Evolutionary conservation across 1,140 invertebrate genomes (phyloP).

Genomic region (Neodiprion lecontei): DNA sequence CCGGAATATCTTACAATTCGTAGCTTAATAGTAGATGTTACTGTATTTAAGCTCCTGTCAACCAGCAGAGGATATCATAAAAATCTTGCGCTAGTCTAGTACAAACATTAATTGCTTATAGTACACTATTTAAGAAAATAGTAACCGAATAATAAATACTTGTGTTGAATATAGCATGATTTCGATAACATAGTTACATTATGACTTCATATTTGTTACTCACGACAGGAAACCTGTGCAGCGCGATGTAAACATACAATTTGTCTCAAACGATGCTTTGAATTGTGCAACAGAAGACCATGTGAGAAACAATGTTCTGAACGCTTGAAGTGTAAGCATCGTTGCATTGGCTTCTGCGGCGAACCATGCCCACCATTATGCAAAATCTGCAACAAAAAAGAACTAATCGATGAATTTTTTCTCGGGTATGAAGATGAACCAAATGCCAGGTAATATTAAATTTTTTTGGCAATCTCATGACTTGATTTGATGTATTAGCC

Average conservation of each 20-base stretch:
- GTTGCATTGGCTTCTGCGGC: constrained; percentile 74
- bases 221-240: constrained; percentile 51
- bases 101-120: too few species aligned
- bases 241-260: constrained; percentile 62
- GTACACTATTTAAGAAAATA: too few species aligned
- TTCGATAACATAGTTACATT: too few species aligned
- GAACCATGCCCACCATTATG: constrained; percentile 68
- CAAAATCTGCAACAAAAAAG: constrained; percentile 54
- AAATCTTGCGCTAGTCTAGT: too few species aligned
- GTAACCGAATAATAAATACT: too few species aligned
- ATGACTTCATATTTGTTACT: not conserved
- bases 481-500: too few species aligned
- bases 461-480: too few species aligned
- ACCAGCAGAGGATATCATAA: too few species aligned
- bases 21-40: too few species aligned
- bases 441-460: constrained; percentile 56
- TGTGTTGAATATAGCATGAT: too few species aligned
- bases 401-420: constrained; percentile 60
- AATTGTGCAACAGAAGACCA: constrained; percentile 60
- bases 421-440: constrained; percentile 66
- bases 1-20: too few species aligned
- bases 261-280: constrained; percentile 66
- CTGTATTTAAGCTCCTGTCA: too few species aligned
- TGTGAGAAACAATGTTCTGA: constrained; percentile 63
- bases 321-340: constrained; percentile 64